Evolutionary conservation across 2,888 invertebrate species (phyloP).

Genomic region (Orchestes rusci): DNA sequence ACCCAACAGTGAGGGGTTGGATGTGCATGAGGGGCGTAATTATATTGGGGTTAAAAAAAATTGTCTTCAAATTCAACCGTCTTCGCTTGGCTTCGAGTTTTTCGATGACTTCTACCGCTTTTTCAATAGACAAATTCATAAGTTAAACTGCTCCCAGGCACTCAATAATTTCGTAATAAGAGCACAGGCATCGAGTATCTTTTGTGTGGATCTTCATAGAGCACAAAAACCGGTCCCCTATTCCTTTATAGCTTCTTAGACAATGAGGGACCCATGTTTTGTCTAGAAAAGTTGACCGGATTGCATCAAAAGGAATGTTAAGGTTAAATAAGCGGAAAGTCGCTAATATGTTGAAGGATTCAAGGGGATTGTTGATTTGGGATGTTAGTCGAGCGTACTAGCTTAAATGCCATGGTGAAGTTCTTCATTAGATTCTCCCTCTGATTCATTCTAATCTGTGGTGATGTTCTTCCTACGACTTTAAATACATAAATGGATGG

Average conservation of each 20-base stretch:
- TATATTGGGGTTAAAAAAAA: conserved; percentile 8
- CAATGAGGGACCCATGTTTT: conserved; percentile 11
- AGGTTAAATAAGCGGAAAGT: conserved; percentile 17
- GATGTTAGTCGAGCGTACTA: too few relatives aligned
- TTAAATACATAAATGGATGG: too few relatives aligned
- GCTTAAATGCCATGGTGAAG: too few relatives aligned
- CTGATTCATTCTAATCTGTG: too few relatives aligned
- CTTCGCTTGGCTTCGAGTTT: conserved; percentile 7
- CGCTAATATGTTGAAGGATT: conserved; percentile 12
- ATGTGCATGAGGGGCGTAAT: conserved; percentile 11
- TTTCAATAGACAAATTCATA: conserved; percentile 30
- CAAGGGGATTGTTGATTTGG: too few relatives aligned
- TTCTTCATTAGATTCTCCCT: too few relatives aligned
- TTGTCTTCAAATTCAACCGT: conserved; percentile 8
- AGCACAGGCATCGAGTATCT: conserved; percentile 18
- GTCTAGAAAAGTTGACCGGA: conserved; percentile 8
- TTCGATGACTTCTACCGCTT: conserved; percentile 15
- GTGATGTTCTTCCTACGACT: too few relatives aligned
- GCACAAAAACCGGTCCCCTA: conserved; percentile 8
- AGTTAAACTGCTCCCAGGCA: conserved; percentile 30
- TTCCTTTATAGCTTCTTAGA: conserved; percentile 5
- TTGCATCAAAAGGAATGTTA: conserved; percentile 6
- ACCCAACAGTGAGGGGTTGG: conserved; percentile 9
- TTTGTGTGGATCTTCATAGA: conserved; percentile 13
- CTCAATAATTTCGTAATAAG: conserved; percentile 29